Base-by-base conservation (phyloP, 2,113 vertebrate species). In the Rhea pennata region DNA sequence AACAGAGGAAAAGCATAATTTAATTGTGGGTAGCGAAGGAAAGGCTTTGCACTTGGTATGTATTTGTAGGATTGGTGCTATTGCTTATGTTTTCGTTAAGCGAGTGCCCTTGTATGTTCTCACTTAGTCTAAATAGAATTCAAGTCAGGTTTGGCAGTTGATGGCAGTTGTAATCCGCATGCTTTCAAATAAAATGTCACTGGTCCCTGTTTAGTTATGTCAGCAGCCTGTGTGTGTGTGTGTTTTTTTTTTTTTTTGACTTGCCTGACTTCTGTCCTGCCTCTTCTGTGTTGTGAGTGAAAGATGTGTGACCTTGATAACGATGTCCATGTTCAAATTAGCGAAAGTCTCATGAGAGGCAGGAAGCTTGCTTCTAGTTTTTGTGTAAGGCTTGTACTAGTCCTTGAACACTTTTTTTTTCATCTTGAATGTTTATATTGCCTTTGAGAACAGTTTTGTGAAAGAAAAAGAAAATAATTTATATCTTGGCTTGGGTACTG, bases 131-230 rank as follows among this genome's bases (percentile, higher is more conserved):
- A 36, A 61, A 4, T 22, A n/a, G 78, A 26, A 87, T 83, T 70
- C 75, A 3, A 83, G 78, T 44, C 88, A 21, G 81, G 59, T 74
- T 62, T 70, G 86, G 50, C 86, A 24, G 90, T 29, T 82, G 93
- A 73, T 72, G 82, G 82, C 76, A 93, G 83, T 95, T 73, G 75
- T 53, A 92, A 20, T 59, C 92, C 79, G 40, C 75, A 23, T 44
- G 93, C 62, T 94, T 89, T 73, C 92, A 71, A 70, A 96, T 58
- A 33, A 94, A 88, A 93, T 94, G 95, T 93, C 94, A 94, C 87
- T 95, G 50, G 54, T 71, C 75, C 88, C 87, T 15, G 15, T 9
- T 84, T 4, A 15, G 64, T 51, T 56, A 39, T 27, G 11, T 4
- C 64, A 76, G 67, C n/a, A 17, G 31, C 15, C 36, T 36, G 36